Evolutionary conservation across 2,888 invertebrate species (phyloP).

Genomic region (Odontocerum albicorne): DNA sequence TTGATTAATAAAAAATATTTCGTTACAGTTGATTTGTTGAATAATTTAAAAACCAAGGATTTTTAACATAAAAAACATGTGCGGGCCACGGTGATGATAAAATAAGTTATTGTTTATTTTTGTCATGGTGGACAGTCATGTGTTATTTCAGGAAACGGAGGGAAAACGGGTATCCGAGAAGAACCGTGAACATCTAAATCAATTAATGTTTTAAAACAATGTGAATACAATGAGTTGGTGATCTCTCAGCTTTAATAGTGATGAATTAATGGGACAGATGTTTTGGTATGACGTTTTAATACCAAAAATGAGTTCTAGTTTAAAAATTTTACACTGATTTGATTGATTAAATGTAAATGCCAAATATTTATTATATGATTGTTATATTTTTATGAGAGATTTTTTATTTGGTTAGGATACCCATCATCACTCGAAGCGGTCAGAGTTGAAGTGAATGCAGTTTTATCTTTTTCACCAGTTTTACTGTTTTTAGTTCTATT

Average conservation of each 20-base stretch:
- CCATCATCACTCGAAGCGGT: neutral
- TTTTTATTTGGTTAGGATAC: conserved; percentile 22
- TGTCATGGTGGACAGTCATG: conserved; percentile 13
- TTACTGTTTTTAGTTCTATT: neutral
- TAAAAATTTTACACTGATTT: conserved; percentile 34
- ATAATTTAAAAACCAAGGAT: conserved; percentile 13
- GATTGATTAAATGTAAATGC: conserved; percentile 35
- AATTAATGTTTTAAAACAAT: no score
- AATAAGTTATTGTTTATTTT: conserved; percentile 1
- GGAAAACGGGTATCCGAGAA: no score
- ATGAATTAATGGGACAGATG: conserved; percentile 21
- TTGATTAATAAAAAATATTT: conserved; percentile 23
- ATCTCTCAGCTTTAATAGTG: conserved; percentile 37
- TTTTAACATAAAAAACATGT: conserved; percentile 3
- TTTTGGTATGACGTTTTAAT: conserved; percentile 31
- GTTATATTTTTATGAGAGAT: conserved; percentile 33
- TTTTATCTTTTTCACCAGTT: conserved; percentile 4
- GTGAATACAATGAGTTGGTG: conserved; percentile 31
- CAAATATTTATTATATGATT: conserved; percentile 37
- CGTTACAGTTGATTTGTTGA: conserved; percentile 26
- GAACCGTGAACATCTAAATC: no score
- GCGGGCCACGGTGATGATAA: conserved; percentile 17
- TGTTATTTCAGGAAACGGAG: neutral
- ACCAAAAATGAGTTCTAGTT: conserved; percentile 32
- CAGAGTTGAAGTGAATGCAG: neutral